Base-by-base conservation (phyloP, 2,113 vertebrate species). In the Tenrec ecaudatus region DNA sequence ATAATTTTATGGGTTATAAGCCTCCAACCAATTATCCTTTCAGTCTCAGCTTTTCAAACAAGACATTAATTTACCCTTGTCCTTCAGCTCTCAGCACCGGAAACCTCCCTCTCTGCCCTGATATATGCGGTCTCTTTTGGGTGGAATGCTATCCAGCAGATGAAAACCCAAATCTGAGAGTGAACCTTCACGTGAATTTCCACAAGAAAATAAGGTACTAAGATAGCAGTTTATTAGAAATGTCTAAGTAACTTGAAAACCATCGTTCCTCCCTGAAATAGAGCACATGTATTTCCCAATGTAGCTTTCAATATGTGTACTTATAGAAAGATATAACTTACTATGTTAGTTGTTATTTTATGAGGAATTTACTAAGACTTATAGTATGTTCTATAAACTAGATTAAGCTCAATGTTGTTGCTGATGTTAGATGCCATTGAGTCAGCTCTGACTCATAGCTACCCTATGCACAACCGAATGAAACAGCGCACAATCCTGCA, bases 361-460 rank as follows among this genome's bases (percentile, higher is more conserved):
- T 57, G 10, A 29, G 3, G 20, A 95, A 84, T 68, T 60, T 78
- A 79, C 16, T 86, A 93, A 94, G 11, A 27, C 53, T 87, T 91
- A 20, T 66, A 1, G 16, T 62, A 31, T 36, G 12, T 6, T 38
- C 66, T 86, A 29, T 66, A 84, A 82, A 83, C 84, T 3, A 73
- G 14, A 86, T 58, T 66, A 89, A 86, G 25, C 73, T 27, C 93
- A 86, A 82, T 91, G 77, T 40, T 43, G 7, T 84, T 77, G 81
- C 27, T 75, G n/a, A 75, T 40, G 40, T 40, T 40, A 40, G 4
- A 7, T 40, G 40, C 40, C 40, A 40, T 40, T 40, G 40, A 40
- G 40, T 40, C 40, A 12, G 25, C 80, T 53, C 47, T 7, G 47
- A 53, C 2, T 10, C 47, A 5, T 10, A 53, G 47, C 12, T 10